These are phyloP conservation scores for Prionace glauca DNA, from an alignment of 2,797 vertebrate species.

Conservation along the genomic window DNA sequence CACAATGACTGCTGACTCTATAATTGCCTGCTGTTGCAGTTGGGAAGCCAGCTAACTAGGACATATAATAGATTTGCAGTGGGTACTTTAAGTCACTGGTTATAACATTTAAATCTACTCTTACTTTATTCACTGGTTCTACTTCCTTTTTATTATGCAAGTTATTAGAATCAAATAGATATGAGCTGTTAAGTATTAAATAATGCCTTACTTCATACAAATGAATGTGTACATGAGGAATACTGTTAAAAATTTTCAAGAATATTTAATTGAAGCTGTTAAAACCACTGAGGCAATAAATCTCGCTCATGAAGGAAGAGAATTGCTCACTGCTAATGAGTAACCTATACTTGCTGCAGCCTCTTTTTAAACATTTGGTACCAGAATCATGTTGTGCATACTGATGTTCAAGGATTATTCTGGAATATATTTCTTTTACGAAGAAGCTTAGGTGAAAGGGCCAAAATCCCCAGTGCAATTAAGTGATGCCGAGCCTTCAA, in stretches of 20 bases:
- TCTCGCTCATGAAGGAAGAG: neutral
- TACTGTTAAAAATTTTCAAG: no score
- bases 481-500: neutral
- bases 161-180: neutral
- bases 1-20: constrained; percentile 36
- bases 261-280: neutral
- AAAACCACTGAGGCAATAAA: neutral
- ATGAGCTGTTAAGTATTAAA: neutral
- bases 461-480: neutral
- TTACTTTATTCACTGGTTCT: neutral
- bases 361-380: no score
- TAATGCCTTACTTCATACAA: neutral
- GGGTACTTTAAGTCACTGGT: neutral
- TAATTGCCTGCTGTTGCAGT: constrained; percentile 46
- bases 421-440: neutral
- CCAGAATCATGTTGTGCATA: neutral
- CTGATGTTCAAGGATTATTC: constrained; percentile 13
- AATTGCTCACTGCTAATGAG: neutral
- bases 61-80: constrained; percentile 49
- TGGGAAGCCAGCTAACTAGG: constrained; percentile 45
- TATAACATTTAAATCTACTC: neutral
- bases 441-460: neutral
- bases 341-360: neutral
- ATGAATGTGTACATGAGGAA: neutral
- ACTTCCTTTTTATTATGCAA: neutral